Base-by-base conservation (phyloP, 1,140 invertebrate species). In the Drosophila kanapiae region DNA sequence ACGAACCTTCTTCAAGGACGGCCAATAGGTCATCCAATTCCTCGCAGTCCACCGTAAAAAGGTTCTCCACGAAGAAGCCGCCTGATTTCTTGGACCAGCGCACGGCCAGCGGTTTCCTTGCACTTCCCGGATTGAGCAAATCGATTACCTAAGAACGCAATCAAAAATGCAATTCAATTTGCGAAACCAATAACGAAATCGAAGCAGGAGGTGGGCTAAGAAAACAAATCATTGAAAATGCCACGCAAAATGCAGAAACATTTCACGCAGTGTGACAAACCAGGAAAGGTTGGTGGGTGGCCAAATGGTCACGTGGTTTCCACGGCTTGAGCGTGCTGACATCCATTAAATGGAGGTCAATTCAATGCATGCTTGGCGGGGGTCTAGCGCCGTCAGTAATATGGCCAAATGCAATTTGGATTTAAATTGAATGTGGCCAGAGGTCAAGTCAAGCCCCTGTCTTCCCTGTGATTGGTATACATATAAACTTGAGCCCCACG, bases 31-130 rank as follows among this genome's bases (percentile, higher is more conserved):
- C 98, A 80, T 99, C 98, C n/a, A 98, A 93, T 82, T 98, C 96
- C 92, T 98, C 97, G 91, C 98, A 99, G 86, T 98, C 97, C 0
- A 99, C 97, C 2, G 96, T 97, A 93, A 99, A 99, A 0, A 98
- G 94, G 93, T 99, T 99, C 92, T 99, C 98, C 9, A 99, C 98
- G 91, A 98, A 99, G 92, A 99, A 99, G 5, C 98, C 97, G 49
- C 97, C 94, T 9, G 95, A 95, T 91, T 98, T 97, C 92, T 98
- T 98, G 16, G 97, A 97, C 98, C 98, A 99, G 51, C 98, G 93
- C 3, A 99, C 97, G 54, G 97, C 95, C 49, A 98, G 93, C 1
- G 98, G 95, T 91, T 97, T 97, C 48, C 96, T 94, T 1, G 94
- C 94, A 67, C 94, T 95, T n/a, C 97, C 97, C 0, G 97, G 97